Percentiles rank a stretch among this genome's conserved stretches.
Evolutionary conservation across 53 echinoderm and acorn worm species (phyloP).

Genomic region (Arbacia lixula): DNA sequence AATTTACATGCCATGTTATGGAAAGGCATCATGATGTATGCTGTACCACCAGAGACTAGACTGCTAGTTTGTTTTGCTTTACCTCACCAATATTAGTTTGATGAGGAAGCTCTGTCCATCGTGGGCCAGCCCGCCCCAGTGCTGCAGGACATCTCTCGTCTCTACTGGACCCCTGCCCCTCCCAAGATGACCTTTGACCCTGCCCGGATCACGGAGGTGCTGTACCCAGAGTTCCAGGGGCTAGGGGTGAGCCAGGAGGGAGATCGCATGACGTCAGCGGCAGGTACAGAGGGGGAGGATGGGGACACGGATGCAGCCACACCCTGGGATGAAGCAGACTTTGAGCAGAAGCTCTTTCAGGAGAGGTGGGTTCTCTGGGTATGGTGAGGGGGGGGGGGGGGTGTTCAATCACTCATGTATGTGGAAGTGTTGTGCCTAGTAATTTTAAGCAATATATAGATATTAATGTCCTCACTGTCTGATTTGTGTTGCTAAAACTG

Average conservation of each 20-base stretch:
- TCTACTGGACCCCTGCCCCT: slow-evolving; percentile 98
- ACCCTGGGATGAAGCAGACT: slow-evolving; percentile 72
- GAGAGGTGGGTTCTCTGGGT: too few relatives aligned
- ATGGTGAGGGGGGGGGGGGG: background rate
- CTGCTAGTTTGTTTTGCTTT: too few relatives aligned
- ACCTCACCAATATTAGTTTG: too few relatives aligned
- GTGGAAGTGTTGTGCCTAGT: too few relatives aligned
- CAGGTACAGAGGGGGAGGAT: slow-evolving; percentile 63
- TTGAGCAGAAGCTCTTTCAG: slow-evolving; percentile 61
- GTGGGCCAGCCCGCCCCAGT: slow-evolving; percentile 73
- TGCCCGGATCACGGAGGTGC: slow-evolving; percentile 70
- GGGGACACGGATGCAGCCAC: slow-evolving; percentile 58
- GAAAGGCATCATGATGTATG: too few relatives aligned
- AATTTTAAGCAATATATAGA: too few relatives aligned
- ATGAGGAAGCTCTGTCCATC: slow-evolving; percentile 81
- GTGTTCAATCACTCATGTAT: too few relatives aligned
- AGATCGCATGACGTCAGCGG: slow-evolving; percentile 55
- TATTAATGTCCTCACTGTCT: too few relatives aligned
- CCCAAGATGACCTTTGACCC: slow-evolving; percentile 98
- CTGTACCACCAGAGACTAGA: too few relatives aligned
- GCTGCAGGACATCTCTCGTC: slow-evolving; percentile 82
- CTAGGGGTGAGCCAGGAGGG: slow-evolving; percentile 65
- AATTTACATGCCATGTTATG: too few relatives aligned
- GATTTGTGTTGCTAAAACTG: too few relatives aligned
- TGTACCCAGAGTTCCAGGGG: slow-evolving; percentile 91